phyloP scores from a whole-genome alignment of 2,113 vertebrate genomes.

The Apeltes quadracus region DNA sequence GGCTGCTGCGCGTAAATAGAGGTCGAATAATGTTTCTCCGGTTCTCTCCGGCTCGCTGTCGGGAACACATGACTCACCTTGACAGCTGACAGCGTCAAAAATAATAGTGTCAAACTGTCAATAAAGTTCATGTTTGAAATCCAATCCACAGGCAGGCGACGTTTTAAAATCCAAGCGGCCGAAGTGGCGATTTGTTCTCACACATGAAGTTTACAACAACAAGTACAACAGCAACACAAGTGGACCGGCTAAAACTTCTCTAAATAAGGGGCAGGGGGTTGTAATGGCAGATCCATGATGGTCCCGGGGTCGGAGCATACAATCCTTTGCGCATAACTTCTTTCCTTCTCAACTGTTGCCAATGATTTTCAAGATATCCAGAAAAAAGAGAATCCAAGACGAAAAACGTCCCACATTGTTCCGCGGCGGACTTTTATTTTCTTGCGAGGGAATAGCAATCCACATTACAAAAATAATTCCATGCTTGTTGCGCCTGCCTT shows the following conservation, averaged over 20 bases:
- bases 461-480: slow-evolving; percentile 82
- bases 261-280: slow-evolving; percentile 57
- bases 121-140: slow-evolving; percentile 85
- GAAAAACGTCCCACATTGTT: slow-evolving; percentile 79
- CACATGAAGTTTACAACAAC: slow-evolving; percentile 65
- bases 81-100: slow-evolving; percentile 84
- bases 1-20: slow-evolving; percentile 38
- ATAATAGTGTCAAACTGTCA: slow-evolving; percentile 84
- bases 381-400: slow-evolving; percentile 80
- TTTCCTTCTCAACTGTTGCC: slow-evolving; percentile 78
- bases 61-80: slow-evolving; percentile 78
- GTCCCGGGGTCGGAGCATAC: slow-evolving; percentile 63
- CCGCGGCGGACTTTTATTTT: slow-evolving; percentile 66
- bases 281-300: slow-evolving; percentile 74
- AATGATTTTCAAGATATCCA: slow-evolving; percentile 80
- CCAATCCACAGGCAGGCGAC: slow-evolving; percentile 69
- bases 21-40: slow-evolving; percentile 7
- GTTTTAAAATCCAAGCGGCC: slow-evolving; percentile 76
- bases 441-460: slow-evolving; percentile 71
- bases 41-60: slow-evolving; percentile 8
- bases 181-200: slow-evolving; percentile 66
- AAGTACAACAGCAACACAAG: slow-evolving; percentile 46
- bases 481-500: slow-evolving; percentile 71
- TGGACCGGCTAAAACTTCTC: slow-evolving; percentile 69
- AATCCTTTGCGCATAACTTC: slow-evolving; percentile 63